Evolutionary conservation across 2,888 invertebrate species (phyloP).

Genomic region (Electrophaes corylata): DNA sequence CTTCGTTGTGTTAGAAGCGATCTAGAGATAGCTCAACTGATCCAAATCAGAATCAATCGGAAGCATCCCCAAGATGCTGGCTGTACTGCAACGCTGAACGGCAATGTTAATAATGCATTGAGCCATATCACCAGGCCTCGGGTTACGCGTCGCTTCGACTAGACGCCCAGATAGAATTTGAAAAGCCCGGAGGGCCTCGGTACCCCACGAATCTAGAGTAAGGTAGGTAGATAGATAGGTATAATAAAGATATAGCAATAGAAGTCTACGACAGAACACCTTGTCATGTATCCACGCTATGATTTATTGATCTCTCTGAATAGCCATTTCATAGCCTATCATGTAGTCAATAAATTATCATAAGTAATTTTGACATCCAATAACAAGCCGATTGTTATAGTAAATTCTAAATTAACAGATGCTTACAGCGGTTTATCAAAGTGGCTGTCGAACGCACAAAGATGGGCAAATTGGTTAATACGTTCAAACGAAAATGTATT

Average conservation of each 20-base stretch:
- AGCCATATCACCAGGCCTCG: too few species aligned
- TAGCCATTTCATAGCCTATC: conserved; percentile 43
- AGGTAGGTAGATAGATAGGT: too few species aligned
- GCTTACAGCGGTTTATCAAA: conserved; percentile 15
- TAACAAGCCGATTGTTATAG: conserved; percentile 39
- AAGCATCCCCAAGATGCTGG: too few species aligned
- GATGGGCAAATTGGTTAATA: conserved; percentile 26
- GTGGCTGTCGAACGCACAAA: conserved; percentile 27
- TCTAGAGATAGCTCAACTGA: too few species aligned
- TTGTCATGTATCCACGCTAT: conserved; percentile 10
- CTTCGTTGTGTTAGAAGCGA: too few species aligned
- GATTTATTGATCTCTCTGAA: conserved; percentile 33
- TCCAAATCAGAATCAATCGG: too few species aligned
- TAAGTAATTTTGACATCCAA: conserved; percentile 42
- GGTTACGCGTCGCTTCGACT: too few species aligned
- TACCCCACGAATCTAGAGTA: too few species aligned
- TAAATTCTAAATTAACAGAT: conserved; percentile 33
- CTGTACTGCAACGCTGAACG: too few species aligned
- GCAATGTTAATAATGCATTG: too few species aligned
- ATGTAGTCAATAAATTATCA: conserved; percentile 47
- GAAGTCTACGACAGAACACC: neutral
- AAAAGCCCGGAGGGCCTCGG: too few species aligned
- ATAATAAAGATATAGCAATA: neutral
- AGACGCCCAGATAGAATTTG: too few species aligned
- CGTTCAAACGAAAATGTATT: conserved; percentile 13